Conservation (phyloP, 2,113 vertebrate species). For the Pseudopodoces humilis region DNA sequence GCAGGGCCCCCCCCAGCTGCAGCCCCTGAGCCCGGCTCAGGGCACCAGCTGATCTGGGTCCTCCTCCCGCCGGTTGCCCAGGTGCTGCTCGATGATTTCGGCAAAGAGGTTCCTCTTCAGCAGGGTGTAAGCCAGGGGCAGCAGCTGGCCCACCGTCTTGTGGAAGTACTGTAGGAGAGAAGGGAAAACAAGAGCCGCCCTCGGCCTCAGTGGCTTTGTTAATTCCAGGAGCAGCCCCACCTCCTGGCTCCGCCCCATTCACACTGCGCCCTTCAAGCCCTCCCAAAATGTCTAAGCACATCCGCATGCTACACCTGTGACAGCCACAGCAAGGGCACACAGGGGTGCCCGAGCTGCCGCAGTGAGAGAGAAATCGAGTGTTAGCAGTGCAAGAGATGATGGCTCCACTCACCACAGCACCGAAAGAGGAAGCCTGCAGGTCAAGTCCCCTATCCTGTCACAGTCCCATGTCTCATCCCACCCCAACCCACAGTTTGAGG, state of each 20-base stretch:
- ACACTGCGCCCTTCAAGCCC: accelerated
- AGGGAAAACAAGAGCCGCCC: not conserved
- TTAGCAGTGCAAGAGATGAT: not conserved
- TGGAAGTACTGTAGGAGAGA: constrained; percentile 87
- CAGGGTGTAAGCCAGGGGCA: constrained; percentile 92
- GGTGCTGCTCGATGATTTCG: constrained; percentile 87
- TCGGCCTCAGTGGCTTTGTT: not conserved
- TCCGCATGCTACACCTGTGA: too few species aligned
- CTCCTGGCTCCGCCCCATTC: not conserved
- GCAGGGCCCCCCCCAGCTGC: not conserved
- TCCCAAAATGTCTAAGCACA: accelerated
- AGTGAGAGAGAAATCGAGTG: accelerated
- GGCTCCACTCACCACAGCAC: not conserved
- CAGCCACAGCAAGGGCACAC: not conserved
- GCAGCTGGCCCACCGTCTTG: constrained; percentile 90
- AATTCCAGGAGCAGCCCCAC: accelerated
- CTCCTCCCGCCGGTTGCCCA: constrained; percentile 80
- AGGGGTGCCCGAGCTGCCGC: accelerated
- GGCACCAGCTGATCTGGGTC: constrained; percentile 79
- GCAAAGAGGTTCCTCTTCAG: constrained; percentile 88
- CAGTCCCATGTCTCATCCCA: accelerated
- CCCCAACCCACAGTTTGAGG: accelerated
- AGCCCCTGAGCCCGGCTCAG: constrained; percentile 37
- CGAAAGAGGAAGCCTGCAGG: not conserved
- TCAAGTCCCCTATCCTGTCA: accelerated